Percentiles rank a stretch among this genome's conserved stretches.
phyloP scores from a whole-genome alignment of 2,888 invertebrate genomes.

The Patella ulyssiponensis region DNA sequence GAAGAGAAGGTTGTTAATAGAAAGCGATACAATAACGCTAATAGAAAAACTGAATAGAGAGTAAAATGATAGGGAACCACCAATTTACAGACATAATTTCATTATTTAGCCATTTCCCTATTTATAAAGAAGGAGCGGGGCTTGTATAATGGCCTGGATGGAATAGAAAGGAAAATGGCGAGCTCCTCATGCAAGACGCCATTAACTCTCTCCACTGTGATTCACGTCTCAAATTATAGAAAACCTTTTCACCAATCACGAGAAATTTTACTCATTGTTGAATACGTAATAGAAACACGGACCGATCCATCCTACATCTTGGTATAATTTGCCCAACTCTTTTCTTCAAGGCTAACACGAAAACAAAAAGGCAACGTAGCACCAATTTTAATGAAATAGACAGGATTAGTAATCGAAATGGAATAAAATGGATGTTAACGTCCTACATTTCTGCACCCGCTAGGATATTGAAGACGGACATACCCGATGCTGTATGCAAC shows the following conservation, averaged over 20 bases:
- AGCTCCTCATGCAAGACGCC: conserved; percentile 22
- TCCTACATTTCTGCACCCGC: too few relatives aligned
- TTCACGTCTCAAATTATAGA: not conserved
- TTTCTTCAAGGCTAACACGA: not conserved
- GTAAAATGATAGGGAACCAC: conserved; percentile 57
- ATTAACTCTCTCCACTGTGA: conserved; percentile 8
- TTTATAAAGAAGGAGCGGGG: conserved; percentile 22
- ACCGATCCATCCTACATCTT: conserved; percentile 12
- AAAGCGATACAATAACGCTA: conserved; percentile 44
- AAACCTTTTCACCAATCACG: too few relatives aligned
- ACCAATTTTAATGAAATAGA: not conserved
- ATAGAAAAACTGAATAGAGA: conserved; percentile 59
- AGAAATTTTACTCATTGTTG: too few relatives aligned
- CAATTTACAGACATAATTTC: conserved; percentile 61
- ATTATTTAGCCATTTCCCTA: conserved; percentile 48
- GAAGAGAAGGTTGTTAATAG: not conserved
- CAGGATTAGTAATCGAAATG: too few relatives aligned
- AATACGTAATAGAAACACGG: conserved; percentile 12
- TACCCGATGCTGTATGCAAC: too few relatives aligned
- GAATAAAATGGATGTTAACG: too few relatives aligned
- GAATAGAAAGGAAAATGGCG: not conserved
- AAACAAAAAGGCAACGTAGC: not conserved
- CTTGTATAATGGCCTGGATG: conserved; percentile 17
- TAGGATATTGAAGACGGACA: too few relatives aligned
- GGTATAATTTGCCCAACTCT: not conserved